Evolutionary conservation across 2,888 invertebrate genomes (phyloP).

Genomic region (Cenopis cana): DNA sequence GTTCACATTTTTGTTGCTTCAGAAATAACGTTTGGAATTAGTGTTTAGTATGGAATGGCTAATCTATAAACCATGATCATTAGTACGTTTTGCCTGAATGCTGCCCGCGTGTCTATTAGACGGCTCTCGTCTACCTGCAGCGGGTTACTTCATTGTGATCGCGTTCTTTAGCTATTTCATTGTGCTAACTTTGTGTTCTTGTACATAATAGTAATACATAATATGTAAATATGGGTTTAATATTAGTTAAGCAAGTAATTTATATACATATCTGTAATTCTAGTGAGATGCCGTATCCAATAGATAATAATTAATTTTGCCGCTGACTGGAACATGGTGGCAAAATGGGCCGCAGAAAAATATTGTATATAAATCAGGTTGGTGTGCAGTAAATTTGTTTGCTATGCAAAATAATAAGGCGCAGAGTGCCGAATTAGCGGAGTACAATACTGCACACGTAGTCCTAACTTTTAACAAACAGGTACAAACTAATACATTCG

Average conservation of each 20-base stretch:
- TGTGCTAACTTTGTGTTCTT: slow-evolving; percentile 27
- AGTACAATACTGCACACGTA: background rate
- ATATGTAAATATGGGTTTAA: slow-evolving; percentile 3
- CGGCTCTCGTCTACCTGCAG: background rate
- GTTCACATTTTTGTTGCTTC: slow-evolving; percentile 54
- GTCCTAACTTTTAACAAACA: background rate
- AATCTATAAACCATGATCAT: slow-evolving; percentile 14
- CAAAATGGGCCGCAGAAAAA: background rate
- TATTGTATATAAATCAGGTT: background rate
- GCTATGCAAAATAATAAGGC: too few relatives aligned
- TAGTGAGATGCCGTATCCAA: slow-evolving; percentile 6
- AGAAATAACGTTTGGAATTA: slow-evolving; percentile 63
- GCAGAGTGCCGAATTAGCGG: too few relatives aligned
- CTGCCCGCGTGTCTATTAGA: background rate
- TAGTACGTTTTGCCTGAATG: slow-evolving; percentile 2
- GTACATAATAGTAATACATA: slow-evolving; percentile 1
- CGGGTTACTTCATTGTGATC: background rate
- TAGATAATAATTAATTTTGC: background rate
- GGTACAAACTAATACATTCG: background rate
- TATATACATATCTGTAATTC: background rate
- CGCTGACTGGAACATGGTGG: background rate
- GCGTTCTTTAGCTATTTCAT: background rate
- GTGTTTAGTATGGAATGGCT: slow-evolving; percentile 36
- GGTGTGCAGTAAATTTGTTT: background rate
- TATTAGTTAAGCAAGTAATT: slow-evolving; percentile 12